phyloP scores from a whole-genome alignment of 2,797 vertebrate species.

The Hapalemur alaotrensis region DNA sequence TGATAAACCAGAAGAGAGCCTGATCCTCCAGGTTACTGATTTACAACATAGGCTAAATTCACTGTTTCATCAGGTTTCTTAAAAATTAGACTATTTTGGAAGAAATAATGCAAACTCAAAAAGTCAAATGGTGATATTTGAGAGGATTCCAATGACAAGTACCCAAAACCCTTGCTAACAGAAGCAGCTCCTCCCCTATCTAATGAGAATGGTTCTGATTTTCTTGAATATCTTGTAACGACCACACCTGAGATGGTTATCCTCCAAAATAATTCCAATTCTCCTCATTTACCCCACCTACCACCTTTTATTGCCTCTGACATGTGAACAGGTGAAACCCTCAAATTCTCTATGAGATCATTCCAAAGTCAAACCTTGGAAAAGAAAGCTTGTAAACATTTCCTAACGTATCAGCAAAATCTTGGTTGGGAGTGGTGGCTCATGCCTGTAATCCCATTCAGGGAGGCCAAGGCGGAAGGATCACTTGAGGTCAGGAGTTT shows the following conservation, averaged over 20 bases:
- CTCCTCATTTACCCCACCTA: not conserved
- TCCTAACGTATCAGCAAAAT: not conserved
- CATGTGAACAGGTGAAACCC: not conserved
- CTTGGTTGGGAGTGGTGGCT: no score
- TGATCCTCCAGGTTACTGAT: not conserved
- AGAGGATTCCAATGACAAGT: not conserved
- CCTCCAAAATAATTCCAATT: not conserved
- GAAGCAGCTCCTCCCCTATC: not conserved
- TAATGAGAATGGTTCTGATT: not conserved
- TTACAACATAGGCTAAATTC: not conserved
- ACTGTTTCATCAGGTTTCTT: not conserved
- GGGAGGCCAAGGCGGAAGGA: no score
- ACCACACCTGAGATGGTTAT: not conserved
- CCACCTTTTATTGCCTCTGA: not conserved
- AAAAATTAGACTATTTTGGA: not conserved
- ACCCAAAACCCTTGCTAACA: not conserved
- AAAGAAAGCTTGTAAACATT: not conserved
- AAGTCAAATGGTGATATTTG: not conserved
- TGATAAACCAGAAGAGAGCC: not conserved
- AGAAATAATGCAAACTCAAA: not conserved
- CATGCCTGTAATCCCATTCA: no score
- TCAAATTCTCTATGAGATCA: not conserved
- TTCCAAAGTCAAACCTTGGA: not conserved
- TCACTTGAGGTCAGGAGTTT: no score
- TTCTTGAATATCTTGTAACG: not conserved